Percentiles rank a stretch among this genome's conserved stretches.
Conservation (phyloP, 2,797 vertebrate genomes). For the Tapirus indicus region DNA sequence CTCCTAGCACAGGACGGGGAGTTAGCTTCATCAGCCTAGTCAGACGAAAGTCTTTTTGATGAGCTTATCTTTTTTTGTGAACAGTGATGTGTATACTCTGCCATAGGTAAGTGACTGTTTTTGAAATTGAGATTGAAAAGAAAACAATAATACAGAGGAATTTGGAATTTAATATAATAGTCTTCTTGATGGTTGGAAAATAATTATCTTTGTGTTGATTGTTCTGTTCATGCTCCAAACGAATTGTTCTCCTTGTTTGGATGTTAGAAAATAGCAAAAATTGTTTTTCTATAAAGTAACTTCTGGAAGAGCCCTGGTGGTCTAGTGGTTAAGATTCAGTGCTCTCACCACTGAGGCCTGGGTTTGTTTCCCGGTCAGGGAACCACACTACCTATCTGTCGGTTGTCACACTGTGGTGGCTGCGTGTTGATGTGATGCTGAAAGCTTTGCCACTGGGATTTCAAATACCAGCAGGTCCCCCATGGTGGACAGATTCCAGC, state of each 20-base stretch:
- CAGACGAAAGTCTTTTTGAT: constrained; percentile 17
- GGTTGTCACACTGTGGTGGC: no score
- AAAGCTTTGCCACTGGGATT: no score
- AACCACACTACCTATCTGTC: no score
- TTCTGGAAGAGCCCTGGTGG: not conserved
- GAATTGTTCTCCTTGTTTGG: not conserved
- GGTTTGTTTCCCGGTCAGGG: no score
- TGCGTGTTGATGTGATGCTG: no score
- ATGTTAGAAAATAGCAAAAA: constrained; percentile 36
- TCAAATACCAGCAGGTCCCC: no score
- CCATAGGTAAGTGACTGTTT: not conserved
- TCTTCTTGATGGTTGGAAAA: not conserved
- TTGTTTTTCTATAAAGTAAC: constrained; percentile 32
- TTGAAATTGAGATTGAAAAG: constrained; percentile 62
- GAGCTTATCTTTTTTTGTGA: not conserved
- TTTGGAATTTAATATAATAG: constrained; percentile 13
- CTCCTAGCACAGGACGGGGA: not conserved
- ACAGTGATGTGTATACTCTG: not conserved
- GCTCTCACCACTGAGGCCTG: no score
- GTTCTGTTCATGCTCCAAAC: not conserved
- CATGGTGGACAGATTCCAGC: no score
- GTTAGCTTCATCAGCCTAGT: not conserved
- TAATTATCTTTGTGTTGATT: constrained; percentile 14
- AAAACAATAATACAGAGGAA: constrained; percentile 38
- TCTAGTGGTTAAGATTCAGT: no score